phyloP scores from a whole-genome alignment of 2,113 vertebrate species.

The Pterophyllum scalare region DNA sequence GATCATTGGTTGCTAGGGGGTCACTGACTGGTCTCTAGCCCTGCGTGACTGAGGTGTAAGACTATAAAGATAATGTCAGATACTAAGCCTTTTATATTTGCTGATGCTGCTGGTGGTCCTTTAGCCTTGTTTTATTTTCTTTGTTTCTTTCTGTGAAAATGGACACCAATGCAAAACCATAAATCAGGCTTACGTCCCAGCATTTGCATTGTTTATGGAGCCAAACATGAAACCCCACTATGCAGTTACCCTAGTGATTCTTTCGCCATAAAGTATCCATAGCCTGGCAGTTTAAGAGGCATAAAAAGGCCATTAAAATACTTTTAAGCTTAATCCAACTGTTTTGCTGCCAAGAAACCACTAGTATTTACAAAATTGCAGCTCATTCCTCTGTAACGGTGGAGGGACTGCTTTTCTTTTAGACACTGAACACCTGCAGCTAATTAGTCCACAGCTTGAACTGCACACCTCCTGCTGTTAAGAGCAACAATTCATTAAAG shows the following conservation, averaged over 20 bases:
- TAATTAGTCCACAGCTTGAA: constrained; percentile 49
- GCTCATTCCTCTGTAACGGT: neutral
- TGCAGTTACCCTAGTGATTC: neutral
- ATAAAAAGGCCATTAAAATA: neutral
- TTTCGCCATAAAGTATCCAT: neutral
- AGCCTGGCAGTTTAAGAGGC: neutral
- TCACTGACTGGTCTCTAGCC: no score
- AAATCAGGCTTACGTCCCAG: neutral
- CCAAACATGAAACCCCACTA: neutral
- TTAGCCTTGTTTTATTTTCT: neutral
- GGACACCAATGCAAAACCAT: neutral
- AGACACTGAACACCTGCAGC: constrained; percentile 29
- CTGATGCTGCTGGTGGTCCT: neutral
- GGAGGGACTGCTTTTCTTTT: constrained; percentile 9
- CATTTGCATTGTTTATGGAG: neutral
- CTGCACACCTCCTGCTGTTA: constrained; percentile 9
- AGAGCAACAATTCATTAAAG: constrained; percentile 18
- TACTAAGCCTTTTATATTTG: neutral
- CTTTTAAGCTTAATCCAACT: neutral
- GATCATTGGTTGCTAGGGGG: no score
- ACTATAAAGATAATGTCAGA: accelerated
- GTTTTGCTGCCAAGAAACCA: neutral
- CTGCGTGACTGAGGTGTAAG: no score
- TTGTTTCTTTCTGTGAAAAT: neutral
- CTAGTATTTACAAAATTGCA: neutral